Base-by-base conservation (phyloP, 1,140 invertebrate species). In the Bombus picipes region DNA sequence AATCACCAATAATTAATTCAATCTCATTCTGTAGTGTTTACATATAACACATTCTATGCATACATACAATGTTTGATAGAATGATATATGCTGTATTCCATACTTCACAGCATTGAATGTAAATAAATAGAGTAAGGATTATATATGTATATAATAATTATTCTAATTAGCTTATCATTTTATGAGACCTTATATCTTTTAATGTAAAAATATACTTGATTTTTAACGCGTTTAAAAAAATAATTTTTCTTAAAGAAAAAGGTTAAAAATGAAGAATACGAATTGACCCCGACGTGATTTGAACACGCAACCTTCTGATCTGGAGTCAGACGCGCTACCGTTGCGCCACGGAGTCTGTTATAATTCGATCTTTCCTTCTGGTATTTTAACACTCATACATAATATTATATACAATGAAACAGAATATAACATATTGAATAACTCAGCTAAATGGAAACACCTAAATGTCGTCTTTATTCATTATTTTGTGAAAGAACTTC, bases 291-390 rank as follows among this genome's bases (percentile, higher is more conserved):
- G 98, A 98, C 98, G 98, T 98, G 98, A 98, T 98, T 98, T 97
- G 98, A 99, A 98, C 98, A 98, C 98, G 98, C 98, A 98, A 98
- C 98, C 98, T 98, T 98, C 98, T 98, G 98, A 98, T 98, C 98
- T 98, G 98, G 98, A 98, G 98, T 98, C 98, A 98, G 98, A 98
- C 98, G 98, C 98, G 98, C 98, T 98, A 98, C 98, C 98, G 97
- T 98, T 98, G 98, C 98, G 98, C 98, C 98, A 98, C 98, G 97
- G 97, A 97, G 97, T 97, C 97, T 88, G 89, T 12, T 76, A 8
- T 1, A 10, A 0, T 10, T 1, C 2, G 4, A 0, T 25, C 1
- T 75, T 75, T n/a, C 22, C 47, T 59, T 0, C 2, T 1, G 2
- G 0, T 4, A 59, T 59, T 59, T 59, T 1, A 28, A 4, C 0